These are phyloP conservation scores for Petrolisthes cinctipes DNA, from an alignment of 2,888 invertebrate genomes.

Conservation along the genomic window DNA sequence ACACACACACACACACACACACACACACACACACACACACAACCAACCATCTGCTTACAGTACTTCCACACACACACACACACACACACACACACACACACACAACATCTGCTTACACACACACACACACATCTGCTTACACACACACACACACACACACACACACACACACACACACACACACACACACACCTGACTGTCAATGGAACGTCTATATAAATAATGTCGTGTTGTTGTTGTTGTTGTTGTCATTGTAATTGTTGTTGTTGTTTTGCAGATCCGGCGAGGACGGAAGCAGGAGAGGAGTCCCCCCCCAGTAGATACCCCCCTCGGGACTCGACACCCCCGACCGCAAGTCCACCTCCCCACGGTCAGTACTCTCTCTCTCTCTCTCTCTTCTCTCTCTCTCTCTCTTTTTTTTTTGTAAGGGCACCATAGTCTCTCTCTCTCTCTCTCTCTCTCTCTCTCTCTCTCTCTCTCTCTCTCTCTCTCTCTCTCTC, in stretches of 20 bases:
- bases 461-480: conserved; percentile 6
- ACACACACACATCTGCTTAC: not conserved
- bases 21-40: too few species aligned
- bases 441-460: not conserved
- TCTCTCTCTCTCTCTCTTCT: not conserved
- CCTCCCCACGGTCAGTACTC: conserved; percentile 44
- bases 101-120: not conserved
- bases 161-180: conserved; percentile 23
- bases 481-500: not conserved
- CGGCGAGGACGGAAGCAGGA: conserved; percentile 42
- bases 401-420: not conserved
- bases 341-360: conserved; percentile 47
- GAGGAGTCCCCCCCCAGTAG: conserved; percentile 41
- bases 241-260: not conserved
- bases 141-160: conserved; percentile 20
- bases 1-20: too few species aligned
- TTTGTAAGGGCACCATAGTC: not conserved
- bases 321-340: not conserved
- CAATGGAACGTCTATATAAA: not conserved
- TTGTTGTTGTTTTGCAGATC: conserved; percentile 20
- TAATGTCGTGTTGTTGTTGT: not conserved
- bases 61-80: too few species aligned
- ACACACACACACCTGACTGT: not conserved
- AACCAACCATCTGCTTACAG: too few species aligned
- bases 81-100: conserved; percentile 22